Conservation (phyloP, 53 echinoderm and acorn worm genomes). For the Holothuria leucospilota region DNA sequence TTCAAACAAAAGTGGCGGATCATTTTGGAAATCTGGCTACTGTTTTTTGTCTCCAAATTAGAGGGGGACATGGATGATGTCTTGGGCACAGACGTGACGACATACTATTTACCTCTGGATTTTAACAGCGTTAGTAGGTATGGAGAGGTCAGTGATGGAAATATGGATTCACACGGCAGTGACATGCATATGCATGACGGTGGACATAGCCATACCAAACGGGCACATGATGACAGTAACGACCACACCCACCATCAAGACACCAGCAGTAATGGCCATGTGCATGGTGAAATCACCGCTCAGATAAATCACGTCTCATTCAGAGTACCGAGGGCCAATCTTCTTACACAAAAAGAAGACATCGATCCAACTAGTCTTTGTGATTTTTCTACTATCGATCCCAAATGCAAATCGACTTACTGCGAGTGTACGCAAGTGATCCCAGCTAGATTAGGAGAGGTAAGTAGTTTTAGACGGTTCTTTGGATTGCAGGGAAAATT, state of each 20-base stretch:
- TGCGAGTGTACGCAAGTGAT: conserved; percentile 74
- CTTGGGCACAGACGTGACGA: conserved; percentile 51
- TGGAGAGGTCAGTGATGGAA: not conserved
- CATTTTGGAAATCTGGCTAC: too few species aligned
- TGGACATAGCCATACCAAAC: conserved; percentile 66
- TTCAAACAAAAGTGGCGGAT: too few species aligned
- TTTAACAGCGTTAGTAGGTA: conserved; percentile 61
- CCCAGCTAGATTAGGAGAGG: conserved; percentile 67
- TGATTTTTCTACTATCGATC: conserved; percentile 42
- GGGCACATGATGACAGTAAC: conserved; percentile 43
- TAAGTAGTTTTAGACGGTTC: conserved; percentile 7
- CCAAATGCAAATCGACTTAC: conserved; percentile 61
- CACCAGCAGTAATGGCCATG: not conserved
- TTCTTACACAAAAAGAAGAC: conserved; percentile 62
- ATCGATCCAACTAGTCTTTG: conserved; percentile 61
- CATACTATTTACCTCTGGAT: conserved; percentile 72
- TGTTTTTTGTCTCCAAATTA: not conserved
- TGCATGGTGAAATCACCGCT: conserved; percentile 2
- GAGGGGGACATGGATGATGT: conserved; percentile 60
- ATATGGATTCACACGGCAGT: not conserved
- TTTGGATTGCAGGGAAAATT: too few species aligned
- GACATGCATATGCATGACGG: not conserved
- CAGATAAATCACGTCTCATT: conserved; percentile 76
- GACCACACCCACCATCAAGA: conserved; percentile 18
- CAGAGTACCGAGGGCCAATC: conserved; percentile 43